Percentiles rank a stretch among this genome's conserved stretches.
Conservation (phyloP, 2,888 invertebrate genomes). For the Metallyticus violacea region DNA sequence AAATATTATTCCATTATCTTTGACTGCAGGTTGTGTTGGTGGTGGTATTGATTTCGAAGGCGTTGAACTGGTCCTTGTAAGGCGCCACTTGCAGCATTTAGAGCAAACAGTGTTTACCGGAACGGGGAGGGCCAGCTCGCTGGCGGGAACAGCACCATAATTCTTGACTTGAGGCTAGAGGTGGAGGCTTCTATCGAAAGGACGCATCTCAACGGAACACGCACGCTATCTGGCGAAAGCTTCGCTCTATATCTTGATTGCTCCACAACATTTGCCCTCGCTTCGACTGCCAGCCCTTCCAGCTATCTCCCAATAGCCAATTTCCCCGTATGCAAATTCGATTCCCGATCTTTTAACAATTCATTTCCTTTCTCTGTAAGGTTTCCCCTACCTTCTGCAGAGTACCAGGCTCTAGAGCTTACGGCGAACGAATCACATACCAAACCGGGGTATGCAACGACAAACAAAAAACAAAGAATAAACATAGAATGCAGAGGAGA, state of each 20-base stretch:
- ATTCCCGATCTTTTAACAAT: constrained; percentile 28
- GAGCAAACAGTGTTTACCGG: not conserved
- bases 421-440: not conserved
- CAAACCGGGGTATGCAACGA: not conserved
- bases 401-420: not conserved
- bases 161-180: not conserved
- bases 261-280: not conserved
- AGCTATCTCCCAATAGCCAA: constrained; percentile 22
- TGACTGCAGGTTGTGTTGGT: no score
- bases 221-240: not conserved
- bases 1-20: not conserved
- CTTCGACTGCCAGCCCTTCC: no score
- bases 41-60: not conserved
- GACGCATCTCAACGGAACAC: no score
- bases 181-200: no score
- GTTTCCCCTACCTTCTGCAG: not conserved
- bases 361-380: constrained; percentile 22
- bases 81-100: not conserved
- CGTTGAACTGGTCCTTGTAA: not conserved
- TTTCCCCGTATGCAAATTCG: constrained; percentile 29
- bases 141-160: not conserved
- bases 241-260: not conserved
- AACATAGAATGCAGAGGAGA: no score
- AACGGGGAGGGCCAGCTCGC: not conserved
- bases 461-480: no score